phyloP scores from a whole-genome alignment of 1,140 invertebrate species.

The Solenopsis fugax region DNA sequence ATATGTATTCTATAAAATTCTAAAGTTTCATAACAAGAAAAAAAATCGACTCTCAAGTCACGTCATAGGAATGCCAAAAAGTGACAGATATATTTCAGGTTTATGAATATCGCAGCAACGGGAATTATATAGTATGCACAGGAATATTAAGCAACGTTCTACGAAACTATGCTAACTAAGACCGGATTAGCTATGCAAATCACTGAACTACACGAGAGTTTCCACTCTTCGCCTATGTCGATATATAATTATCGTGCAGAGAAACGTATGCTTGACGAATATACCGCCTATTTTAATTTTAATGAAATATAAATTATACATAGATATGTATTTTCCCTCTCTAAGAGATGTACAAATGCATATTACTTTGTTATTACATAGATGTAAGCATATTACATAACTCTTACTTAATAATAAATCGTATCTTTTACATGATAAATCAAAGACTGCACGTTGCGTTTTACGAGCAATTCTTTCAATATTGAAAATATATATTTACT shows the following conservation, averaged over 20 bases:
- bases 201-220: constrained; percentile 43
- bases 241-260: constrained; percentile 63
- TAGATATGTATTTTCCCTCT: neutral
- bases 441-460: neutral
- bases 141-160: constrained; percentile 44
- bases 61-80: neutral
- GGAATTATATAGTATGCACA: neutral
- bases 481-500: constrained; percentile 17
- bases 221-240: constrained; percentile 15
- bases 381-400: neutral
- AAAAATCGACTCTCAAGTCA: constrained; percentile 27
- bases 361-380: neutral
- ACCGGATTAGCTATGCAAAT: constrained; percentile 61
- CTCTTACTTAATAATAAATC: constrained; percentile 12
- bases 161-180: constrained; percentile 37
- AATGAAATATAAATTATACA: constrained; percentile 5
- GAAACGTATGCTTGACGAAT: constrained; percentile 4
- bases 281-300: constrained; percentile 10
- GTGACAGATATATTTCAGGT: constrained; percentile 28
- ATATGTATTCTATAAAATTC: neutral
- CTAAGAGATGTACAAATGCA: neutral
- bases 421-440: neutral
- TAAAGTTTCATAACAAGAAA: neutral
- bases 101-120: constrained; percentile 51
- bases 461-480: neutral